Base-by-base conservation (phyloP, 1,140 invertebrate species). In the Plutomurus gul region DNA sequence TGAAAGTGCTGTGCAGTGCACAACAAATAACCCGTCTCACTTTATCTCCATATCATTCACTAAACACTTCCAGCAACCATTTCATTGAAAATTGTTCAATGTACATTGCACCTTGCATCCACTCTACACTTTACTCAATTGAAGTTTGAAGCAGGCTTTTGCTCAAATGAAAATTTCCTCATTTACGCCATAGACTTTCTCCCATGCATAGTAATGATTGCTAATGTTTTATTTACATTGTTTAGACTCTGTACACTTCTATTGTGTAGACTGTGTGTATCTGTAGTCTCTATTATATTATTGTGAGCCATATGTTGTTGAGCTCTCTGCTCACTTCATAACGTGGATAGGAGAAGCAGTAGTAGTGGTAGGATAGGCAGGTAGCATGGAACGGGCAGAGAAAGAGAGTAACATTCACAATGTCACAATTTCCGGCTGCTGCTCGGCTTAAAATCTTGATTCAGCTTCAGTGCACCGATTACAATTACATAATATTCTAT, bases 341-440 rank as follows among this genome's bases (percentile, higher is more conserved):
- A n/a, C n/a, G n/a, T n/a, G n/a, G n/a, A n/a, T n/a, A n/a, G n/a
- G n/a, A n/a, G n/a, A n/a, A 13, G 18, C 7, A 8, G 43, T 47
- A 47, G 7, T 47, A 8, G 43, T 49, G n/a, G 16, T n/a, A n/a
- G n/a, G n/a, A 49, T 33, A n/a, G 10, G 39, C n/a, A 10, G 39
- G n/a, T 43, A 1, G 10, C 11, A 13, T 13, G 39, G 7, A 43
- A 43, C 39, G 39, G 11, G 7, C 27, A 65, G 30, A 25, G 30
- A 13, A 65, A 30, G 36, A 65, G 56, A 65, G 56, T 65, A 30
- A 65, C 25, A n/a, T 65, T n/a, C n/a, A n/a, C n/a, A n/a, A n/a
- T n/a, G n/a, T n/a, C n/a, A 30, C 56, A n/a, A 65, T 65, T 65
- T 65, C 56, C 56, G 56, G 56, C 27, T 65, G 56, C 27, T 33